Conservation (phyloP, 2,888 invertebrate genomes). For the Zygogramma bicolorata region DNA sequence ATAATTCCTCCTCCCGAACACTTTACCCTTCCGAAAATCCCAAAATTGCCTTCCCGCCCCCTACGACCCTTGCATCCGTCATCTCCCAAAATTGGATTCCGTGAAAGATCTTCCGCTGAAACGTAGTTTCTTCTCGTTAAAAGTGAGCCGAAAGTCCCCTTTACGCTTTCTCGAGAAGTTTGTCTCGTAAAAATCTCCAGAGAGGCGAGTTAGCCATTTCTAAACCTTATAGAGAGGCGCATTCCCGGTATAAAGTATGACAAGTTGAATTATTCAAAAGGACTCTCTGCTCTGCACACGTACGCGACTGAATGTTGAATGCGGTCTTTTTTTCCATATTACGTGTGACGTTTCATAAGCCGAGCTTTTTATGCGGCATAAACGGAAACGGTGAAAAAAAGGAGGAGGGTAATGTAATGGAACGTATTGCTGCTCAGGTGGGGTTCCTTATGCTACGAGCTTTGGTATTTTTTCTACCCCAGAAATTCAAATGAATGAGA, state of each 20-base stretch:
- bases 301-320: constrained; percentile 38
- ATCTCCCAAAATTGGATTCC: constrained; percentile 32
- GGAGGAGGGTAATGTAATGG: not conserved
- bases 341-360: constrained; percentile 31
- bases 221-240: constrained; percentile 56
- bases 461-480: not conserved
- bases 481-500: too few species aligned
- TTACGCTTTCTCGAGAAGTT: constrained; percentile 51
- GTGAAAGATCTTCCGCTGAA: constrained; percentile 23
- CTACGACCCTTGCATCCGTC: not conserved
- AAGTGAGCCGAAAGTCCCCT: constrained; percentile 51
- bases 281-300: constrained; percentile 34
- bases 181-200: constrained; percentile 52
- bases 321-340: constrained; percentile 39
- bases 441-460: too few species aligned
- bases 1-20: not conserved
- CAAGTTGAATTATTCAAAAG: constrained; percentile 58
- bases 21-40: not conserved
- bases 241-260: constrained; percentile 56
- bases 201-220: constrained; percentile 53
- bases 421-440: too few species aligned
- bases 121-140: constrained; percentile 25
- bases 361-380: constrained; percentile 24
- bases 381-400: not conserved
- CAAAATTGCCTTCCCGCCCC: not conserved